Evolutionary conservation across 2,113 vertebrate species (phyloP).

Genomic region (Gadus chalcogrammus): DNA sequence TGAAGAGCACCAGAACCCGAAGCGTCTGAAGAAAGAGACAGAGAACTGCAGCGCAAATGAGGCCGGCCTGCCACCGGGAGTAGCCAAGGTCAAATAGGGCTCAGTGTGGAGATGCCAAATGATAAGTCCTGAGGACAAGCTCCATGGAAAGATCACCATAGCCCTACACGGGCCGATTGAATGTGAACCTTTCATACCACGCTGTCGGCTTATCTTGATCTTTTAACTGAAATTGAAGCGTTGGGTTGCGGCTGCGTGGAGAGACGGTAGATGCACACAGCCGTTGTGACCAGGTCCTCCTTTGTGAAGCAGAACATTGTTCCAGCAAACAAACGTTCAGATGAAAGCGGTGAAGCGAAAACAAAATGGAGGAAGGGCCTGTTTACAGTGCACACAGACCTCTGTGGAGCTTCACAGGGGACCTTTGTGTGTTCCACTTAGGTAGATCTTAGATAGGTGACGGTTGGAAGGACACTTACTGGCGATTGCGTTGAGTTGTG

Average conservation of each 20-base stretch:
- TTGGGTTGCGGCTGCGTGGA: neutral
- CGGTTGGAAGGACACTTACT: too few relatives aligned
- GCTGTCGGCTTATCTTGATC: neutral
- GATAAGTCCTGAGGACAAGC: constrained; percentile 32
- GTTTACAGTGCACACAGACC: too few relatives aligned
- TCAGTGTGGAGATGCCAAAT: constrained; percentile 6
- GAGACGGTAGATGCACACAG: constrained; percentile 1
- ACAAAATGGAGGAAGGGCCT: too few relatives aligned
- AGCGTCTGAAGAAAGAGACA: constrained; percentile 27
- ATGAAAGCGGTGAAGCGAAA: too few relatives aligned
- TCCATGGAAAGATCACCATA: constrained; percentile 26
- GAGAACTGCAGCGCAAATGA: constrained; percentile 31
- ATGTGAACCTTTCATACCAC: constrained; percentile 22
- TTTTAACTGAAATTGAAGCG: neutral
- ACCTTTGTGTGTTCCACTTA: too few relatives aligned
- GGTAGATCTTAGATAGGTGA: too few relatives aligned
- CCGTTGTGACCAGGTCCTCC: neutral
- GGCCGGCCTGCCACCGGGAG: constrained; percentile 19
- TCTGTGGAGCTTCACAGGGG: too few relatives aligned
- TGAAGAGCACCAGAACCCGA: constrained; percentile 50
- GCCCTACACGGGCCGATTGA: constrained; percentile 28
- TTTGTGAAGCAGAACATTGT: neutral
- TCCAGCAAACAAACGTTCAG: neutral
- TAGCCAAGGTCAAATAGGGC: constrained; percentile 29
- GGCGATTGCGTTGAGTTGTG: too few relatives aligned